A percentile compares a stretch with the other conserved stretches of the same genome.
These are phyloP conservation scores for Imbricaverruca yamaguchii DNA, from an alignment of 2,888 invertebrate species.

Conservation along the genomic window DNA sequence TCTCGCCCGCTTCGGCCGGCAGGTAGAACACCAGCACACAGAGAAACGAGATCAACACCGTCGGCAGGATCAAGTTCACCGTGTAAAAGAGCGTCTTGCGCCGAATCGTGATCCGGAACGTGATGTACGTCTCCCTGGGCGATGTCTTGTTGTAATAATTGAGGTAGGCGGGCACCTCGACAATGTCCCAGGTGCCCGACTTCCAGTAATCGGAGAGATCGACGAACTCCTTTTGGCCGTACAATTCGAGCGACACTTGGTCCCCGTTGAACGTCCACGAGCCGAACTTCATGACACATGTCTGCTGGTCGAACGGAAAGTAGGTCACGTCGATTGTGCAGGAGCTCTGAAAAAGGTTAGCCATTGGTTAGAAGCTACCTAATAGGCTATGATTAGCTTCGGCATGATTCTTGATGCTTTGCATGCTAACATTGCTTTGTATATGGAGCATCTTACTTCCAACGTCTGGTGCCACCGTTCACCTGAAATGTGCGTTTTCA, in stretches of 20 bases:
- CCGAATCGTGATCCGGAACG: slow-evolving; percentile 91
- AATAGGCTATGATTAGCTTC: no score
- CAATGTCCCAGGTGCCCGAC: slow-evolving; percentile 98
- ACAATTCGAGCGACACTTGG: slow-evolving; percentile 87
- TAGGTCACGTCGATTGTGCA: slow-evolving; percentile 99
- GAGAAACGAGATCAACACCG: slow-evolving; percentile 96
- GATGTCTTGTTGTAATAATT: slow-evolving; percentile 75
- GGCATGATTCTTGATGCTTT: no score
- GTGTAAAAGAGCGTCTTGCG: slow-evolving; percentile 98
- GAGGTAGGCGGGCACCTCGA: slow-evolving; percentile 86
- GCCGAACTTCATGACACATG: slow-evolving; percentile 99
- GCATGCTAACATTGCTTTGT: no score
- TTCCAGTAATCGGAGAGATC: slow-evolving; percentile 96
- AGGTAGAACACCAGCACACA: slow-evolving; percentile 97
- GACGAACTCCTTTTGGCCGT: slow-evolving; percentile 91
- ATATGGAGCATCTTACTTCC: no score
- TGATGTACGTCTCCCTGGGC: slow-evolving; percentile 90
- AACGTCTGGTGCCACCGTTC: no score
- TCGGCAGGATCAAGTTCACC: slow-evolving; percentile 97
- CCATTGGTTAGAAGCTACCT: not conserved
- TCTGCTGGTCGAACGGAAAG: slow-evolving; percentile 99
- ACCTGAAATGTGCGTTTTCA: no score
- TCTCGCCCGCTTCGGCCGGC: slow-evolving; percentile 98
- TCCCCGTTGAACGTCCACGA: slow-evolving; percentile 98
- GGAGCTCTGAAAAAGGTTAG: slow-evolving; percentile 63